Percentiles rank a stretch among this genome's conserved stretches.
Evolutionary conservation across 2,797 vertebrate species (phyloP).

Genomic region (Eidolon dupreanum): DNA sequence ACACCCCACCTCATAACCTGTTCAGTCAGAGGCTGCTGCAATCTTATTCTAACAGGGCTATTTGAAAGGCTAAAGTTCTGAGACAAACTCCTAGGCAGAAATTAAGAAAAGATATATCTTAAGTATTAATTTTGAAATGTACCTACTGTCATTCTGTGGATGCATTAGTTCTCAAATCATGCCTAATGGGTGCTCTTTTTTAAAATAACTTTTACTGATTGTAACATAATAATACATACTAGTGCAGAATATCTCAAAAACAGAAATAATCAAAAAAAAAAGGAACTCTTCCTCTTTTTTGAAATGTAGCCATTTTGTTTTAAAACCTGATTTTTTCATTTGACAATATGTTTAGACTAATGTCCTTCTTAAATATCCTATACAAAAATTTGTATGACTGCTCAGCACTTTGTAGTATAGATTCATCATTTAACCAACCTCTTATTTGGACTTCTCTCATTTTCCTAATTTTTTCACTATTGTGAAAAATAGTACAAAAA

Average conservation of each 20-base stretch:
- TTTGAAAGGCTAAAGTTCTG: background rate
- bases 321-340: background rate
- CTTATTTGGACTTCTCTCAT: background rate
- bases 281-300: background rate
- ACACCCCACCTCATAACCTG: background rate
- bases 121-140: background rate
- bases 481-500: background rate
- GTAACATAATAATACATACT: background rate
- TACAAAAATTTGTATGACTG: background rate
- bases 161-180: background rate
- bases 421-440: background rate
- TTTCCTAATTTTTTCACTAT: background rate
- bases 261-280: background rate
- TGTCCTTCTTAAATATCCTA: background rate
- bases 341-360: background rate
- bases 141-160: background rate
- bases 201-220: background rate
- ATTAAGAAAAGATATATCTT: background rate
- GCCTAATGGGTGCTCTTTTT: background rate
- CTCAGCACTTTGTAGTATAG: background rate
- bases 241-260: background rate
- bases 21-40: background rate
- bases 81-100: background rate
- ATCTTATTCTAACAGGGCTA: background rate
- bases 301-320: background rate